These are phyloP conservation scores for Monarcha castaneiventris DNA, from an alignment of 2,113 vertebrate genomes.

Conservation along the genomic window DNA sequence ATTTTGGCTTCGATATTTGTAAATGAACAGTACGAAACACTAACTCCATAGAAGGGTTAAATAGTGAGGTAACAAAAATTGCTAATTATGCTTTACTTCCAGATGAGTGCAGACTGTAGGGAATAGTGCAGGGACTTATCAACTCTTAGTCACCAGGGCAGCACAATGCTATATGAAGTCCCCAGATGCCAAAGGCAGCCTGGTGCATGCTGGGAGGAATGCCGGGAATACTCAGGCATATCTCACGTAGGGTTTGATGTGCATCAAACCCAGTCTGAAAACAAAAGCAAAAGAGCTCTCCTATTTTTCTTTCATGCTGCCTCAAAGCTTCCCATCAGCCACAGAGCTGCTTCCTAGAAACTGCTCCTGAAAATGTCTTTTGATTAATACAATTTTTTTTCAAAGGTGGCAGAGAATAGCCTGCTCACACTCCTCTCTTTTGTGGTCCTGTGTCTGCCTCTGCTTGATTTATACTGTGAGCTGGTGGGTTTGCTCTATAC, in stretches of 20 bases:
- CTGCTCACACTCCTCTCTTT: neutral
- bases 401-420: neutral
- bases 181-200: neutral
- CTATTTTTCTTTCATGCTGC: neutral
- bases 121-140: neutral
- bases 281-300: neutral
- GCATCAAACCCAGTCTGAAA: neutral
- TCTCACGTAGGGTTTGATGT: neutral
- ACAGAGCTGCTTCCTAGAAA: neutral
- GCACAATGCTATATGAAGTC: neutral
- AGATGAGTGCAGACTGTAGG: conserved; percentile 12
- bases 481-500: neutral
- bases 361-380: neutral
- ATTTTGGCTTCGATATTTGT: neutral
- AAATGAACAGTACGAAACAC: neutral
- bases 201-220: neutral
- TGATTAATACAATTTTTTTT: neutral
- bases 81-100: conserved; percentile 41
- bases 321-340: neutral
- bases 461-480: neutral
- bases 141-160: neutral
- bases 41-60: neutral
- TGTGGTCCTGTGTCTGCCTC: neutral
- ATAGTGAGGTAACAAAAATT: neutral
- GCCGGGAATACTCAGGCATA: neutral